Evolutionary conservation across 2,113 vertebrate species (phyloP).

Genomic region (Bagarius yarrelli): DNA sequence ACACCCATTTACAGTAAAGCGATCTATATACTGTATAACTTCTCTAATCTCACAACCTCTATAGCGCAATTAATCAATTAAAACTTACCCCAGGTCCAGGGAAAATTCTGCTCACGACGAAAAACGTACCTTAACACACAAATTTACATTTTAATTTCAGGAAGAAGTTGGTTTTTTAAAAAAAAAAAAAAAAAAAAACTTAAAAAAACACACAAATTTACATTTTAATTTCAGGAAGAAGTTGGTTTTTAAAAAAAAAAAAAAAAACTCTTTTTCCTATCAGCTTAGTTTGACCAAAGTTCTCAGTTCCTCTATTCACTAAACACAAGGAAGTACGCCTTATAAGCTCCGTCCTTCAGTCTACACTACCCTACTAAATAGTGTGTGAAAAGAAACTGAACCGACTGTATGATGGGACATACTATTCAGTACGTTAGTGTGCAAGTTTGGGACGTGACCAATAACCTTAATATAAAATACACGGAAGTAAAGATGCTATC

Average conservation of each 20-base stretch:
- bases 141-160: conserved; percentile 33
- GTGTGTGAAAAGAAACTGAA: not conserved
- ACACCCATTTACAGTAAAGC: not conserved
- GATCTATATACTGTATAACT: no score
- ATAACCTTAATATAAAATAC: conserved; percentile 56
- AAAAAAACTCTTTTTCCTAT: not conserved
- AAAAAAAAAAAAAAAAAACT: no score
- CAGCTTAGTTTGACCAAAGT: conserved; percentile 36
- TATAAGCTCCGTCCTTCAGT: conserved; percentile 37
- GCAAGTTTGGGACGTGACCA: conserved; percentile 32
- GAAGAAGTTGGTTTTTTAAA: not conserved
- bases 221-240: conserved; percentile 34
- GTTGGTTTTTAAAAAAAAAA: not conserved
- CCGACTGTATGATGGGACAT: not conserved
- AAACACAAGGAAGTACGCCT: conserved; percentile 75
- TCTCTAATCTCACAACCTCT: not conserved
- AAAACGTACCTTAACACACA: not conserved
- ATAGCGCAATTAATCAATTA: not conserved
- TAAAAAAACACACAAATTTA: conserved; percentile 7
- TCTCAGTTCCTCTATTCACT: conserved; percentile 76
- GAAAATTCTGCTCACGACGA: conserved; percentile 4
- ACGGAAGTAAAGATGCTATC: conserved; percentile 70
- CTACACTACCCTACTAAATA: not conserved
- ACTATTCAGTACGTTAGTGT: conserved; percentile 2
- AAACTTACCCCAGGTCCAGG: conserved; percentile 26